Evolutionary conservation across 2,113 vertebrate genomes (phyloP), one percentile per base, ranked within the genome.

Genomic region (Xiphophorus hellerii): DNA sequence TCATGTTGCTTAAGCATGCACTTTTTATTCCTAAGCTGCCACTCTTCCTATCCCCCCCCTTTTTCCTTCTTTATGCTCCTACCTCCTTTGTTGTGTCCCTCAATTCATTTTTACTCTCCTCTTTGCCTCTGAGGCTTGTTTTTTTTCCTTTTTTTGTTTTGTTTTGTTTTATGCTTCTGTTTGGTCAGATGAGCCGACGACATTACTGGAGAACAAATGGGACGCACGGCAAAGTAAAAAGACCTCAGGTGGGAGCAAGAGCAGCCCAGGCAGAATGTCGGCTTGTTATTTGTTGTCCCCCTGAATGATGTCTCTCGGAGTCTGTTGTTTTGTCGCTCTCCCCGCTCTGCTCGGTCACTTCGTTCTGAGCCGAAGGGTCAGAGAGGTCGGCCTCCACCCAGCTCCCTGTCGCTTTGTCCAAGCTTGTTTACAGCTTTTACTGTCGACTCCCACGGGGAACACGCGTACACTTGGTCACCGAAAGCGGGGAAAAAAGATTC

Each of bases 391-490:
- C 3, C 51, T 80, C 75, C 69, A 22, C 66, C 81, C 71, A 66
- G 74, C 64, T 76, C 75, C 28, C 54, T 67, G 77, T 80, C 86
- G 48, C 87, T 62, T 60, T 22, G 76, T 81, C 77, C 67, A 6
- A 15, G 76, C 84, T 81, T 90, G 87, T 90, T 91, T 81, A 86
- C 83, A 86, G 85, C 84, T 77, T 84, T 87, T 91, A 80, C 75
- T 84, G 62, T 86, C 76, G 22, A 65, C 77, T 88, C 87, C 81
- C 77, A 8, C 22, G 66, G 76, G 76, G 88, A 69, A 62, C 10
- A 28, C 69, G 42, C 60, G 35, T 48, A 65, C 70, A 73, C 62
- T 73, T 66, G 61, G 2, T 84, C 72, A 67, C 27, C 62, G 61
- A 70, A 17, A 69, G 39, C 15, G 35, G 25, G n/a, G 13, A 0